phyloP scores from a whole-genome alignment of 1,140 invertebrate genomes.

The Paraescarpia echinospica region DNA sequence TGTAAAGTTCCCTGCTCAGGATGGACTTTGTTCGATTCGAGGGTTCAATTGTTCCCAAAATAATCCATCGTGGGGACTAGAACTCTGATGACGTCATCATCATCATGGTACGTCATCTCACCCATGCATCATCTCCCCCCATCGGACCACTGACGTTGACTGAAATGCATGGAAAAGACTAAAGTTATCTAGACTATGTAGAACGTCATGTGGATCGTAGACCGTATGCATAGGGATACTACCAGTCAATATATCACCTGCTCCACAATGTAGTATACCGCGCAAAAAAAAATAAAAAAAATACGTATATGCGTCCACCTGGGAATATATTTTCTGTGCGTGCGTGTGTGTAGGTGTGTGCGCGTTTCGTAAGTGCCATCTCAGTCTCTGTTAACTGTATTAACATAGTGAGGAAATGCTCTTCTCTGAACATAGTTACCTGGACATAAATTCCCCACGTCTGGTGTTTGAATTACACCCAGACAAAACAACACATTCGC shows the following conservation, averaged over 20 bases:
- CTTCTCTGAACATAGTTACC: background rate
- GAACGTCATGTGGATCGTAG: too few relatives aligned
- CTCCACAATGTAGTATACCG: too few relatives aligned
- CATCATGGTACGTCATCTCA: background rate
- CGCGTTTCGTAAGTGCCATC: background rate
- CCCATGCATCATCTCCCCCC: background rate
- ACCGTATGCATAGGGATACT: background rate
- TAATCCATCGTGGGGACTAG: background rate
- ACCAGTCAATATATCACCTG: background rate
- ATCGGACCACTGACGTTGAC: background rate
- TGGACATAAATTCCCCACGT: background rate
- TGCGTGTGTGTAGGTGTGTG: background rate
- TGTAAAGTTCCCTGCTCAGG: too few relatives aligned
- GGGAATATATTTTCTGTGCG: background rate
- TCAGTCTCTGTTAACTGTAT: background rate
- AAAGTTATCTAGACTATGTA: too few relatives aligned
- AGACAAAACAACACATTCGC: background rate
- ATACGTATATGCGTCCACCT: background rate
- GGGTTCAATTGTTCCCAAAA: background rate
- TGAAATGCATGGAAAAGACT: background rate
- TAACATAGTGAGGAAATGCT: background rate
- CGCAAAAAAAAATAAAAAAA: background rate
- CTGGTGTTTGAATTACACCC: background rate
- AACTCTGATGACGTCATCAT: background rate
- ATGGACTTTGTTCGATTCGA: too few relatives aligned